These are phyloP conservation scores for Oscarella lobularis DNA, from an alignment of 37 sponge, comb jelly and placozoan genomes.

Conservation along the genomic window DNA sequence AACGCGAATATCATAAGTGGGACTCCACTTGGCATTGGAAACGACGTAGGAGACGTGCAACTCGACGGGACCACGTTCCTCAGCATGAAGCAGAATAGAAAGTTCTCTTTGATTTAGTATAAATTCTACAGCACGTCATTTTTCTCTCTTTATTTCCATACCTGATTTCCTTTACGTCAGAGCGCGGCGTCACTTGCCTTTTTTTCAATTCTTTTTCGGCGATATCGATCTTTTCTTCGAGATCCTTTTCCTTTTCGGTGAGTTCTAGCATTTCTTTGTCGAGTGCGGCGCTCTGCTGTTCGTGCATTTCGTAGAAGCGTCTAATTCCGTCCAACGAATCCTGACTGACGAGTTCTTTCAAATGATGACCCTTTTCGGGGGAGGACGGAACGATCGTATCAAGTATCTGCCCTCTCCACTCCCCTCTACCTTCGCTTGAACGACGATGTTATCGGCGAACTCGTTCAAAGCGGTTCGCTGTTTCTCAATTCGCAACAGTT, in stretches of 20 bases:
- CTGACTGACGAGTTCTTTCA: too few species aligned
- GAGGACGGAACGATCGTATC: too few species aligned
- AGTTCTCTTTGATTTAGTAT: too few species aligned
- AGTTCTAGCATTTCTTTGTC: background rate
- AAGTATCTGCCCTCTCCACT: background rate
- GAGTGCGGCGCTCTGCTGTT: background rate
- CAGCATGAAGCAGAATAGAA: slow-evolving; percentile 14
- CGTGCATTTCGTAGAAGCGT: background rate
- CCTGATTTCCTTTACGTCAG: too few species aligned
- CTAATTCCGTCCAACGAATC: background rate
- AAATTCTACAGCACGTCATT: too few species aligned
- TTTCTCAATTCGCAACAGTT: background rate
- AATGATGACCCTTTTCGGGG: too few species aligned
- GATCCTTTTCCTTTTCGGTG: background rate
- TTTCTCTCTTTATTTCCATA: too few species aligned
- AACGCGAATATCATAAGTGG: slow-evolving; percentile 27
- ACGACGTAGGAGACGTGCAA: slow-evolving; percentile 34
- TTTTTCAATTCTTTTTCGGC: background rate
- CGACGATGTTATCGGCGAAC: background rate
- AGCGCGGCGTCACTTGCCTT: too few species aligned
- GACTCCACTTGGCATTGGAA: slow-evolving; percentile 23
- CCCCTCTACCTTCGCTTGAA: too few species aligned
- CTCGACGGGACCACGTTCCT: slow-evolving; percentile 11
- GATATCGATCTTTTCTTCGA: background rate
- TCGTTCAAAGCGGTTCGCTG: background rate